Evolutionary conservation across 2,888 invertebrate species (phyloP), one percentile per base, ranked within the genome.

Genomic region (Drosophila stalkeri): DNA sequence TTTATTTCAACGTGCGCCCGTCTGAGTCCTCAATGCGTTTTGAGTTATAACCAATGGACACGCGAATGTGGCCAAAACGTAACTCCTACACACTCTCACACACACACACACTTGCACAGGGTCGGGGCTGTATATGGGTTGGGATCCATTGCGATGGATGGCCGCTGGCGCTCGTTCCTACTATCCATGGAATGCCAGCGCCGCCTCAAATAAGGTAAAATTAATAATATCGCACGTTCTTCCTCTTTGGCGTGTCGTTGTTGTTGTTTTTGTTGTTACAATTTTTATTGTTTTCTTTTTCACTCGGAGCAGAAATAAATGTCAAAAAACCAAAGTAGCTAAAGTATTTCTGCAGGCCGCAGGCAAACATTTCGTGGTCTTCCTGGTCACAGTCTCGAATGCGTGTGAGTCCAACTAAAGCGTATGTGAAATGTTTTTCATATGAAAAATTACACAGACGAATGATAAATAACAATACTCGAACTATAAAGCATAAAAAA

Each of bases 401-500:
- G 78, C 71, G 81, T 79, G 75, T 55, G 72, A 46, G 44, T 43
- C 31, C 27, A 47, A 35, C 39, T 39, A 5, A 41, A 46, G 56
- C 47, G 27, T 39, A 56, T 59, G 66, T 55, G 69, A 51, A 72
- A 88, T 75, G 70, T 71, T 86, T 78, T 57, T 66, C 62, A 33
- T 62, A 87, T 91, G 91, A 92, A 86, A 91, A 92, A 91, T 91
- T 90, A 83, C 87, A 72, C 68, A 57, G 66, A 41, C 70, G 66
- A 91, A 91, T 91, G 91, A 91, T 91, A 92, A 91, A 91, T 92
- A 90, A 91, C 77, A 77, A 76, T 85, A 77, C 87, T 79, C 82
- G 81, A 86, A 80, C 74, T 78, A 80, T 84, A 64, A 55, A 51
- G 33, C 67, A 69, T 67, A 62, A 69, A 66, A 74, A 68, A 74